A percentile compares a stretch with the other conserved stretches of the same genome.
These are phyloP conservation scores for Coluber constrictor DNA, from an alignment of 2,797 vertebrate genomes.

Conservation along the genomic window DNA sequence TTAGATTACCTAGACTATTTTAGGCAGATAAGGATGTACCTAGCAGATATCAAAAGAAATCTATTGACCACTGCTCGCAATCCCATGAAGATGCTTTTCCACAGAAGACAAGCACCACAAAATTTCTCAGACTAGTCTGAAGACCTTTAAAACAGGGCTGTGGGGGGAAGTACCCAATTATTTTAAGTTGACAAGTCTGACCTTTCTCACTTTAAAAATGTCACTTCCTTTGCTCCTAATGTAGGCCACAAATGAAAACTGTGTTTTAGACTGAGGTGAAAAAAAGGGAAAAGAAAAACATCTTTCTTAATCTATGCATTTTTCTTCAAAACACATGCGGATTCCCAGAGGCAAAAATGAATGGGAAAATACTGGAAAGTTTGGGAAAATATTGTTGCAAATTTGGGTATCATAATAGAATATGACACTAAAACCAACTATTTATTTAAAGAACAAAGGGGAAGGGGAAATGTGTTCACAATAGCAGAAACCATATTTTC, in stretches of 20 bases:
- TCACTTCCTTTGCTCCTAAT: constrained; percentile 25
- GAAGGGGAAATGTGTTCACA: neutral
- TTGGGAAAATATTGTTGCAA: neutral
- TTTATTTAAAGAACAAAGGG: neutral
- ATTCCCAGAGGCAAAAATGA: neutral
- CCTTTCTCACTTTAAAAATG: constrained; percentile 45
- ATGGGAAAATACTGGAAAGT: neutral
- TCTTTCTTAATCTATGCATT: constrained; percentile 10
- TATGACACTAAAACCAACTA: neutral
- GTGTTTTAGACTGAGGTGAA: neutral
- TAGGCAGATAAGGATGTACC: neutral
- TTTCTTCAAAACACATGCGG: neutral
- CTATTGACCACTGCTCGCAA: neutral
- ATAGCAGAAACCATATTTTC: neutral
- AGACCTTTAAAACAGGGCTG: constrained; percentile 28
- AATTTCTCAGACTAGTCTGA: constrained; percentile 1
- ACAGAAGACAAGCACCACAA: neutral
- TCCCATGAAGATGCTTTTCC: constrained; percentile 2
- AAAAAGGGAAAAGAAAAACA: neutral
- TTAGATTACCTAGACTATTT: constrained; percentile 15
- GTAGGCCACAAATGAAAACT: constrained; percentile 15
- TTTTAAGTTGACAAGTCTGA: constrained; percentile 43
- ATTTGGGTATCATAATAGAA: neutral
- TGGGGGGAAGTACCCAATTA: constrained; percentile 40
- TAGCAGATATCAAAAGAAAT: neutral